Base-by-base conservation (phyloP, 2,113 vertebrate species). In the Hippotragus niger region DNA sequence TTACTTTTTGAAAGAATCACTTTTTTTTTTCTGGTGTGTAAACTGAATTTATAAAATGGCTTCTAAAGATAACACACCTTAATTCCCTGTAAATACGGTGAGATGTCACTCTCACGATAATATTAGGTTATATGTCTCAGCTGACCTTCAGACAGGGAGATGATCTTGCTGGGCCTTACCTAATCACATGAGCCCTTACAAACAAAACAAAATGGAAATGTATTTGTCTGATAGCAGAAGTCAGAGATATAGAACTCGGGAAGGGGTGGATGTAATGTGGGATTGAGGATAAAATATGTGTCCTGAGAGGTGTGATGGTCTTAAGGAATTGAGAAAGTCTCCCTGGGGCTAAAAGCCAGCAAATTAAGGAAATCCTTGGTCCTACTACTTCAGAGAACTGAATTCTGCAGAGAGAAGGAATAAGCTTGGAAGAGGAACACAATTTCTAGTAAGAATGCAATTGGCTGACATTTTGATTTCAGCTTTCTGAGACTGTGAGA, bases 1-100 rank as follows among this genome's bases (percentile, higher is more conserved):
- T 86, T 23, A 50, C 6, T 50, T 33, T 96, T 94, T 74, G 40
- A 95, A 86, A 10, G 6, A 82, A 84, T 89, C 13, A 53, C 9
- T 53, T 12, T 29, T 71, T 29, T 67, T 25, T 36, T 6, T 27
- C 36, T 91, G 0, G 13, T 25, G 2, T 88, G 8, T 45, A 76
- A 95, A 31, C 43, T 71, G 2, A 91, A 16, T 78, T 92, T 19
- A 33, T 90, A 60, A 96, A 76, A 84, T 60, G 57, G 2, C 15
- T 33, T 40, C 36, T 58, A 58, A 96, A 81, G 40, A 13, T 23
- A 17, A 55, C 23, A n/a, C 2, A 36, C 16, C 4, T 87, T 76
- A 27, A 82, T 40, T 91, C 4, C n/a, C 43, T 89, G 1, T 29
- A 40, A 87, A 87, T 8, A 43, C 15, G 3, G 27, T 57, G 3